Evolutionary conservation across 2,888 invertebrate genomes (phyloP).

Genomic region (Digitonthophagus gazella): DNA sequence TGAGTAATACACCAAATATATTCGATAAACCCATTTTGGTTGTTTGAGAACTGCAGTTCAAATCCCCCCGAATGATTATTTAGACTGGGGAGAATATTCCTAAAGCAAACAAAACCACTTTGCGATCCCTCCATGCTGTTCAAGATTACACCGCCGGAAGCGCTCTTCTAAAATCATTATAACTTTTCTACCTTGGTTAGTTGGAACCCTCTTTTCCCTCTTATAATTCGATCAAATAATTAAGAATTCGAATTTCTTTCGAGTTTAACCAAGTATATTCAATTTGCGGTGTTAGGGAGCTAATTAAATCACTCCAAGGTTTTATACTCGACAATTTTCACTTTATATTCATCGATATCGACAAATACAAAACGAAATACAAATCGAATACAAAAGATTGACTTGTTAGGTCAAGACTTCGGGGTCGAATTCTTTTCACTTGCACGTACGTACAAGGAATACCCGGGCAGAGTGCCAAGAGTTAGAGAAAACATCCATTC

Average conservation of each 20-base stretch:
- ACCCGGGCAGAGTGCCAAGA: neutral
- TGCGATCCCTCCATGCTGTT: neutral
- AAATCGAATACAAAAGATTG: neutral
- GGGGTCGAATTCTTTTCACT: neutral
- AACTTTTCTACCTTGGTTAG: neutral
- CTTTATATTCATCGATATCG: too few species aligned
- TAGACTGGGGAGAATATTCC: neutral
- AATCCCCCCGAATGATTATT: neutral
- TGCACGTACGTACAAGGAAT: neutral
- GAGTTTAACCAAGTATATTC: too few species aligned
- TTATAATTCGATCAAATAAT: neutral
- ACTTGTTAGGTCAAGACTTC: neutral
- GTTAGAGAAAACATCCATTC: neutral
- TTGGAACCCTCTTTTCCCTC: neutral
- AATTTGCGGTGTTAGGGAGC: too few species aligned
- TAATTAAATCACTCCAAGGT: too few species aligned
- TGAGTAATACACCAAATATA: neutral
- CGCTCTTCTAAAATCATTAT: neutral
- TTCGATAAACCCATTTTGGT: too few species aligned
- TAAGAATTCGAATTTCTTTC: neutral
- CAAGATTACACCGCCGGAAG: neutral
- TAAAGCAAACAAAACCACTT: neutral
- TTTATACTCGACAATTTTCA: too few species aligned
- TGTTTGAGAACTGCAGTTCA: neutral
- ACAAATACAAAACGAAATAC: neutral